phyloP scores from a whole-genome alignment of 2,888 invertebrate genomes.

The Athripsodes cinereus region DNA sequence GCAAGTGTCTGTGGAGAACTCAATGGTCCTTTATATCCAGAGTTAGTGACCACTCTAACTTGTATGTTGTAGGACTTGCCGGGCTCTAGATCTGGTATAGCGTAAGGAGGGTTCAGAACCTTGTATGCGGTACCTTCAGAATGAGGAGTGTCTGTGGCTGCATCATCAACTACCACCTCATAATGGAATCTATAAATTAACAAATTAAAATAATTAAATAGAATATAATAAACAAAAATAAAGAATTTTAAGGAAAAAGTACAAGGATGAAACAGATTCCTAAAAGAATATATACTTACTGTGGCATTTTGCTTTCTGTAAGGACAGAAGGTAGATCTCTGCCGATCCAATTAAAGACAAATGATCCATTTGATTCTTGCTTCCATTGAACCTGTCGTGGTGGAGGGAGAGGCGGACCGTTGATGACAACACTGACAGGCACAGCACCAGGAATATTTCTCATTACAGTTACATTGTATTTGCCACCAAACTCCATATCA shows the following conservation, averaged over 20 bases:
- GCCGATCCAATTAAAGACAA: slow-evolving; percentile 56
- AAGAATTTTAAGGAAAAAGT: not conserved
- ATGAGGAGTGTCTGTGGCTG: slow-evolving; percentile 34
- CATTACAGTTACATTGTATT: slow-evolving; percentile 47
- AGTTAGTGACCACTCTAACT: slow-evolving; percentile 53
- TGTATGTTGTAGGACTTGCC: slow-evolving; percentile 56
- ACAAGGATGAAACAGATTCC: not conserved
- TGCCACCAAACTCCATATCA: slow-evolving; percentile 48
- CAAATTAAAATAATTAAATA: not conserved
- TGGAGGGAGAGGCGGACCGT: slow-evolving; percentile 53
- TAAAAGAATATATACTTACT: slow-evolving; percentile 16
- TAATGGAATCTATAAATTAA: slow-evolving; percentile 49
- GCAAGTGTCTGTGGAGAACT: slow-evolving; percentile 51
- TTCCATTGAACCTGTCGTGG: slow-evolving; percentile 60
- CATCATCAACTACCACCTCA: slow-evolving; percentile 58
- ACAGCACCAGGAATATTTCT: slow-evolving; percentile 34
- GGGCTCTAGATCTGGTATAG: slow-evolving; percentile 45
- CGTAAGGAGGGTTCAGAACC: slow-evolving; percentile 48
- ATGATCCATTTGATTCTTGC: slow-evolving; percentile 54
- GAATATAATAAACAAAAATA: too few species aligned
- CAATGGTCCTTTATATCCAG: slow-evolving; percentile 56
- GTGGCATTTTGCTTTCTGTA: slow-evolving; percentile 1
- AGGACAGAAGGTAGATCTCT: slow-evolving; percentile 5
- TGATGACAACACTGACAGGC: slow-evolving; percentile 42
- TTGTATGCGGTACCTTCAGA: slow-evolving; percentile 39